Base-by-base conservation (phyloP, 2,888 invertebrate genomes). In the Drosophila robusta region DNA sequence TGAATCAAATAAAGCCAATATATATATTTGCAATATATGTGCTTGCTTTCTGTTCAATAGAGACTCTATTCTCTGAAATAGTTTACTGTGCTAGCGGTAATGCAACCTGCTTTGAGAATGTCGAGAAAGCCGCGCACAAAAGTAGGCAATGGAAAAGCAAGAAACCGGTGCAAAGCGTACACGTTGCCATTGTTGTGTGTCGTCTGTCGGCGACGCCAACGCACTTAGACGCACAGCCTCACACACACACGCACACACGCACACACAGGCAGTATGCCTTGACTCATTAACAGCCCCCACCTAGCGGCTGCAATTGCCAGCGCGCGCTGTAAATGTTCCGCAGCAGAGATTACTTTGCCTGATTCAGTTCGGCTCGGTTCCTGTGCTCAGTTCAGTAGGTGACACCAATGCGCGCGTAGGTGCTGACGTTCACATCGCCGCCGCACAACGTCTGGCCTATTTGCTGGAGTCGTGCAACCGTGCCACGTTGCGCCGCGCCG, bases 331-430 rank as follows among this genome's bases (percentile, higher is more conserved):
- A 68, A 74, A 70, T 64, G 72, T 50, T 64, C 64, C 56, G 70
- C 69, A 56, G 67, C 68, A 58, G 68, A 86, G 83, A 86, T 88
- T 88, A 82, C 86, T 88, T 69, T 79, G 73, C 70, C 79, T 67
- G 82, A 55, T 70, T 55, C 50, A 44, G 56, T 60, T 44, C 32
- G 9, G 49, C 6, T 38, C 51, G 32, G 47, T 46, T 38, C 49
- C 41, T 36, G 44, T 54, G 78, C 41, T 69, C 69, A 78, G 89
- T 78, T 85, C 70, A 85, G 87, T 85, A 89, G 85, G 89, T 85
- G 85, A 85, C 89, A 89, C 85, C 80, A 64, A 76, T 80, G 72
- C 66, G 70, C 66, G 72, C 69, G 51, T 58, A 70, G 80, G 72
- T 83, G 75, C 67, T 2, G 26, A 8, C 26, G 26, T 29, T 29